phyloP scores from a whole-genome alignment of 2,797 vertebrate genomes.

The Notolepis coatsorum region DNA sequence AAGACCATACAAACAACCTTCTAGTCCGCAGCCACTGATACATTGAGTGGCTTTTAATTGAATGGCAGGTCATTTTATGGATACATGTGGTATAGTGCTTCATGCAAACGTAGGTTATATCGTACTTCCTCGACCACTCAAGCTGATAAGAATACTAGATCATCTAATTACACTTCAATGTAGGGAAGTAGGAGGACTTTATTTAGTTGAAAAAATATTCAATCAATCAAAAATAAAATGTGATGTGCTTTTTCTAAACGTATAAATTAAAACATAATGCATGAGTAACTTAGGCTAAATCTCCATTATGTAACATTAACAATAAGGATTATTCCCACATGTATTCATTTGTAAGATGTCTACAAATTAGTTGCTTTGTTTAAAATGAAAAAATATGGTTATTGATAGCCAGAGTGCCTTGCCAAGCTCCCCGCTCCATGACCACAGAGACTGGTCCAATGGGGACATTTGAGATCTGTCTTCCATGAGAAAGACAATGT shows the following conservation, averaged over 20 bases:
- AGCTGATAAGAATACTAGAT: slow-evolving; percentile 58
- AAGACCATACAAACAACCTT: slow-evolving; percentile 48
- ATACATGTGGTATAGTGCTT: slow-evolving; percentile 45
- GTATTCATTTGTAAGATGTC: no score
- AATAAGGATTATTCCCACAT: no score
- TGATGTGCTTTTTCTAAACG: no score
- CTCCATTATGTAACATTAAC: no score
- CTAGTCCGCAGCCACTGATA: slow-evolving; percentile 52
- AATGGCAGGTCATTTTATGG: slow-evolving; percentile 68
- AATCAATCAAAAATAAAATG: no score
- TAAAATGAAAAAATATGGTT: neutral
- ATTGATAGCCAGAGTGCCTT: neutral
- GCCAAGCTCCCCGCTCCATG: slow-evolving; percentile 5
- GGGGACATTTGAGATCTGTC: slow-evolving; percentile 4
- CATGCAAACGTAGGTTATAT: slow-evolving; percentile 34
- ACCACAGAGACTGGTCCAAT: neutral
- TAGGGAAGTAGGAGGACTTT: slow-evolving; percentile 45
- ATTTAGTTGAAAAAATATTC: no score
- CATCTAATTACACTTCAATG: slow-evolving; percentile 64
- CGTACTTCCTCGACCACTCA: slow-evolving; percentile 55
- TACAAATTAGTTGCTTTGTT: neutral
- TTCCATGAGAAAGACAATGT: slow-evolving; percentile 13
- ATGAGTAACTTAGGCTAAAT: no score
- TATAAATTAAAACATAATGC: no score
- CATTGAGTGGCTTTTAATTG: slow-evolving; percentile 63